A percentile compares a stretch with the other conserved stretches of the same genome.
These are phyloP conservation scores for Linnaemya vulpina DNA, from an alignment of 2,888 invertebrate genomes.

Conservation along the genomic window DNA sequence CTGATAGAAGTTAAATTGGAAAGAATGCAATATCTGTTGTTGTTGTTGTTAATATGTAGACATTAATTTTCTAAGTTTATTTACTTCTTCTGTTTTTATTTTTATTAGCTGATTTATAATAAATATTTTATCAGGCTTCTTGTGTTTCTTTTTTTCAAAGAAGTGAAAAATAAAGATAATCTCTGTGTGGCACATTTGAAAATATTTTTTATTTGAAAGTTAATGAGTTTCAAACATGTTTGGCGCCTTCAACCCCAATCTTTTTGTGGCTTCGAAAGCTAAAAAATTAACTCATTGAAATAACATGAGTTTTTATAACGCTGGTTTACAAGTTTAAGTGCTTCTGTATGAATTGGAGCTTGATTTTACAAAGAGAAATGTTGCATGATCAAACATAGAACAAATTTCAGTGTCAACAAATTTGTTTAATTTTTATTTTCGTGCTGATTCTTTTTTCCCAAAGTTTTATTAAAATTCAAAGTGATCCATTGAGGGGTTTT, in stretches of 20 bases:
- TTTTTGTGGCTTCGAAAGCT: too few relatives aligned
- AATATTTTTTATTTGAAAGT: neutral
- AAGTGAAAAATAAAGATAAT: too few relatives aligned
- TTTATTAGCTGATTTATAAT: neutral
- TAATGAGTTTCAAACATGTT: neutral
- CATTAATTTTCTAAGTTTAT: neutral
- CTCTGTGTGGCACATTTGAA: neutral
- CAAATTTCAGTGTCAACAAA: neutral
- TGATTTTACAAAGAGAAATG: neutral
- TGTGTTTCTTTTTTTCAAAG: neutral
- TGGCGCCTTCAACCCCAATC: neutral
- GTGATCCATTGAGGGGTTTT: too few relatives aligned
- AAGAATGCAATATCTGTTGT: neutral
- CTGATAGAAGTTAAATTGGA: neutral
- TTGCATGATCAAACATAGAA: neutral
- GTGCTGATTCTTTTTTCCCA: too few relatives aligned
- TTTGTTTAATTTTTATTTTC: too few relatives aligned
- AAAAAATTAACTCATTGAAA: too few relatives aligned
- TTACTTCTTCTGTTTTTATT: neutral
- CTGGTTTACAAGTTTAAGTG: neutral
- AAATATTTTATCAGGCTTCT: neutral
- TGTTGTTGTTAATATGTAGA: neutral
- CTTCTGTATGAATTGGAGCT: neutral
- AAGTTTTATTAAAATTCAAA: too few relatives aligned
- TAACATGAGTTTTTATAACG: neutral